Evolutionary conservation across 2,113 vertebrate species (phyloP).

Genomic region (Mastomys coucha): DNA sequence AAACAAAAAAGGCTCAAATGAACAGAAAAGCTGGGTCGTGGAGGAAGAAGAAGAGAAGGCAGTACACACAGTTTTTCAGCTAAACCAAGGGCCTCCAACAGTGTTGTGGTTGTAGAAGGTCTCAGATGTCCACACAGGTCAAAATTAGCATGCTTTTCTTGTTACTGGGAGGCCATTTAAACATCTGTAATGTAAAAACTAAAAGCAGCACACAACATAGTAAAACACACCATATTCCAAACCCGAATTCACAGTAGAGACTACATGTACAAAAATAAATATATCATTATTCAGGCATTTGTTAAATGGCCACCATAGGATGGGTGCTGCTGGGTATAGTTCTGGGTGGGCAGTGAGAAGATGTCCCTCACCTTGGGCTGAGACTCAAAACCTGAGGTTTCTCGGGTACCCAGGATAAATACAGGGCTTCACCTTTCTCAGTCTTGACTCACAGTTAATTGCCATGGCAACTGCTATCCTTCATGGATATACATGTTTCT

Average conservation of each 20-base stretch:
- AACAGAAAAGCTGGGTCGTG: background rate
- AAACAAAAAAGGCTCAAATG: background rate
- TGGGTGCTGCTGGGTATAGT: too few relatives aligned
- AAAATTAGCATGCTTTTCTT: background rate
- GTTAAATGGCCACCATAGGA: background rate
- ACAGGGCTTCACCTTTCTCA: background rate
- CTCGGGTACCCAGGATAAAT: background rate
- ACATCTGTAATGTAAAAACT: background rate
- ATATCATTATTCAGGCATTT: background rate
- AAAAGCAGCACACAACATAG: background rate
- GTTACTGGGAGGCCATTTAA: background rate
- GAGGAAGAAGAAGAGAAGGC: background rate
- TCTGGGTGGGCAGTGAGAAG: background rate
- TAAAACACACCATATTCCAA: background rate
- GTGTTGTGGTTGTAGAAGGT: background rate
- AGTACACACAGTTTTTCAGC: background rate
- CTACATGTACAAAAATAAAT: background rate
- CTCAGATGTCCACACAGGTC: background rate
- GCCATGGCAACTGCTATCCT: background rate
- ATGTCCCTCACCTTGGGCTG: background rate
- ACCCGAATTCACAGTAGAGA: background rate
- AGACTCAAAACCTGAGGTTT: background rate
- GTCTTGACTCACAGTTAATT: background rate
- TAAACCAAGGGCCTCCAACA: background rate
- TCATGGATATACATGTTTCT: background rate